These are phyloP conservation scores for Ursus arctos DNA, from an alignment of 2,113 vertebrate genomes.

Conservation along the genomic window DNA sequence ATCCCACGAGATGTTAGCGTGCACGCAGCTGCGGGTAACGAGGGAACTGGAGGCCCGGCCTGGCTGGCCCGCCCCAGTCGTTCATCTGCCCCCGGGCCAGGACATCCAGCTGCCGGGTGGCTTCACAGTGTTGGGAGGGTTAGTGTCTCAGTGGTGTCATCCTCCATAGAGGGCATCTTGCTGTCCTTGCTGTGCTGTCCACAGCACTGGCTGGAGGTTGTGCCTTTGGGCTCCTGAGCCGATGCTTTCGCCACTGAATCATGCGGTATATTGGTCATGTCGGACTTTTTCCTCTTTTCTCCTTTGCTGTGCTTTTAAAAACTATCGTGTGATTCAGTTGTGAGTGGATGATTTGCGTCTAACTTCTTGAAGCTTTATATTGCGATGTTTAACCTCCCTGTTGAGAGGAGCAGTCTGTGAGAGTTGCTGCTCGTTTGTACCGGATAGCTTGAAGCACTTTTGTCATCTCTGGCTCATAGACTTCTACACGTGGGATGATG, in stretches of 20 bases:
- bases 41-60: background rate
- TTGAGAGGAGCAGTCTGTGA: background rate
- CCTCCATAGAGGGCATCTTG: background rate
- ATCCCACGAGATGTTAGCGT: background rate
- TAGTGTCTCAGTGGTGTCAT: rapidly evolving
- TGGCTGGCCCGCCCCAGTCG: background rate
- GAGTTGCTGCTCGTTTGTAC: background rate
- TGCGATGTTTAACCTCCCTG: background rate
- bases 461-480: background rate
- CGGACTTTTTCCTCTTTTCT: background rate
- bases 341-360: background rate
- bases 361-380: background rate
- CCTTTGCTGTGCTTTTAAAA: background rate
- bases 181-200: background rate
- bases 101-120: background rate
- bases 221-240: background rate
- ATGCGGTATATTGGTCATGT: background rate
- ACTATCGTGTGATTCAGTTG: background rate
- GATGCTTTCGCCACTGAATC: background rate
- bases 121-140: background rate
- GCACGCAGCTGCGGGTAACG: background rate
- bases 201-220: background rate
- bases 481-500: background rate
- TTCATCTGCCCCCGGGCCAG: background rate
- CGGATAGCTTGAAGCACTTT: background rate